Percentiles rank a stretch among this genome's conserved stretches.
Conservation (phyloP, 2,797 vertebrate species). For the Menidia menidia region DNA sequence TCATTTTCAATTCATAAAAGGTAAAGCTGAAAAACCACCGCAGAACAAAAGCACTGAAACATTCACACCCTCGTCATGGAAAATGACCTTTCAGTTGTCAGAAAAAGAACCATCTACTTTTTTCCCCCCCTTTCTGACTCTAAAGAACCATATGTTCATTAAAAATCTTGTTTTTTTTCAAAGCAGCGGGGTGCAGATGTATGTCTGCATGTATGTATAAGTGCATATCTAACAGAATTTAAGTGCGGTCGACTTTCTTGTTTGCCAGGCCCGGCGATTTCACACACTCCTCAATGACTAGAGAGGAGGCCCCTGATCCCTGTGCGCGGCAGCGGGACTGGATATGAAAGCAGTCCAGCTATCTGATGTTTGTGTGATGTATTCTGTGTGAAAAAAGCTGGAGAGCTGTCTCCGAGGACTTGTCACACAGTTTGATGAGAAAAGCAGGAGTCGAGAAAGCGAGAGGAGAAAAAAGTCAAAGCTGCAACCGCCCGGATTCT, state of each 20-base stretch:
- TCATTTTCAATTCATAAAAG: no score
- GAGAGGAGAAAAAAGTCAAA: neutral
- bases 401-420: conserved; percentile 38
- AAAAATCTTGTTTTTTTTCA: no score
- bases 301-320: conserved; percentile 11
- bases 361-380: conserved; percentile 50
- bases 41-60: no score
- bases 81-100: no score
- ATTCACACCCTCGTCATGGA: no score
- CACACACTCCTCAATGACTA: neutral
- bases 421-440: conserved; percentile 44
- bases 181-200: neutral
- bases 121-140: no score
- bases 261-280: neutral
- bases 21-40: no score
- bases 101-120: no score
- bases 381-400: conserved; percentile 38
- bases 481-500: conserved; percentile 12
- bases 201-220: no score
- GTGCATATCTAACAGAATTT: neutral
- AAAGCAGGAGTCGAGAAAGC: conserved; percentile 11
- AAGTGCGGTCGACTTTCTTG: neutral
- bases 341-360: conserved; percentile 30
- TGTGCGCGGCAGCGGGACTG: neutral
- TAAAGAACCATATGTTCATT: no score